A percentile compares a stretch with the other conserved stretches of the same genome.
Conservation (phyloP, 2,888 invertebrate genomes). For the Diaphora mendica region DNA sequence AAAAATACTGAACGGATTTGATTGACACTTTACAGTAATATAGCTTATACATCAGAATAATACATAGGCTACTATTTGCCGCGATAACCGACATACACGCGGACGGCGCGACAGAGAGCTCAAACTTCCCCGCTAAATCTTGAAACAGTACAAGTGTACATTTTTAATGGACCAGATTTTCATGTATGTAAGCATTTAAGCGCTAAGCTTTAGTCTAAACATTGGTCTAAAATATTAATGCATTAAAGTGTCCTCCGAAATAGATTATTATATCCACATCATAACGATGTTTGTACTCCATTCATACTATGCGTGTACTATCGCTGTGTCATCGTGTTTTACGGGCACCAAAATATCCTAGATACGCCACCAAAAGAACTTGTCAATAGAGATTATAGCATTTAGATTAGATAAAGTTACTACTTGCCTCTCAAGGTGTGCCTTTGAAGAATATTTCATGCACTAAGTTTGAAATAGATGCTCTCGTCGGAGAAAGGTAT, state of each 20-base stretch:
- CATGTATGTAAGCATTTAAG: background rate
- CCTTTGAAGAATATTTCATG: conserved; percentile 12
- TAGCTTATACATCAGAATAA: too few species aligned
- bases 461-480: background rate
- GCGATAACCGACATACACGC: too few species aligned
- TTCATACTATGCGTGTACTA: background rate
- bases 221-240: background rate
- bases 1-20: too few species aligned
- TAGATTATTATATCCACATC: background rate
- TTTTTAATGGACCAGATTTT: background rate
- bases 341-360: conserved; percentile 20
- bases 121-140: background rate
- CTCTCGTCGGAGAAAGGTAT: background rate
- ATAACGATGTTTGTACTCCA: background rate
- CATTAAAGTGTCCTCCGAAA: background rate
- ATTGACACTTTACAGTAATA: too few species aligned
- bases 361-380: conserved; percentile 7
- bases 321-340: conserved; percentile 3
- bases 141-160: background rate
- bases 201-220: background rate
- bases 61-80: too few species aligned
- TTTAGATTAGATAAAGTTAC: conserved; percentile 30
- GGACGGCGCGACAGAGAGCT: background rate
- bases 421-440: too few species aligned
- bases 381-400: conserved; percentile 17